phyloP scores from a whole-genome alignment of 2,888 invertebrate genomes.

The Chymomyza caudatula region DNA sequence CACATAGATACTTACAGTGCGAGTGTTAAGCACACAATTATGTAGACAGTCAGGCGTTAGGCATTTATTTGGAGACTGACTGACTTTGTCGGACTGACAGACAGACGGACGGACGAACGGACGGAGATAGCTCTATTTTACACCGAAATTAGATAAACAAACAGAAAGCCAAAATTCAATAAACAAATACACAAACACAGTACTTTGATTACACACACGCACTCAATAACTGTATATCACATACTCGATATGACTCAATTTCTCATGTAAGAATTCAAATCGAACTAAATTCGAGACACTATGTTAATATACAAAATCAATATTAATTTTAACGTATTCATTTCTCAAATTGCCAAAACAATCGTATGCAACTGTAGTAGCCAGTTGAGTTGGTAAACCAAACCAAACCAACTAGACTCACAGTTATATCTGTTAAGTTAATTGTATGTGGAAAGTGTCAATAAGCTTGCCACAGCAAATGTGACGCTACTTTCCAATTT shows the following conservation, averaged over 20 bases:
- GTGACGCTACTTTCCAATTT: too few species aligned
- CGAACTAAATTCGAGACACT: conserved; percentile 42
- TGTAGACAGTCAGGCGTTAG: conserved; percentile 70
- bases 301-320: conserved; percentile 56
- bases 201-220: conserved; percentile 58
- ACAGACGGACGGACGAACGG: not conserved
- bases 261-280: conserved; percentile 32
- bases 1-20: not conserved
- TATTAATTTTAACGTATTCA: conserved; percentile 11
- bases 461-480: not conserved
- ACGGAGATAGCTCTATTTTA: conserved; percentile 61
- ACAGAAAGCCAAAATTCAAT: conserved; percentile 54
- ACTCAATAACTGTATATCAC: not conserved
- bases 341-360: not conserved
- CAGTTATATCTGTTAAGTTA: not conserved
- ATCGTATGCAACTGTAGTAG: not conserved
- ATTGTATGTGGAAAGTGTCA: not conserved
- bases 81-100: conserved; percentile 5
- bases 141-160: conserved; percentile 70
- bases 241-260: conserved; percentile 48
- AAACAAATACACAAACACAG: conserved; percentile 66
- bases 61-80: conserved; percentile 45
- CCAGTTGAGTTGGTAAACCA: not conserved
- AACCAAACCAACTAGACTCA: not conserved
- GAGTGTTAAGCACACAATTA: conserved; percentile 71